Evolutionary conservation across 2,888 invertebrate genomes (phyloP), one percentile per base, ranked within the genome.

Genomic region (Tiphia femorata): DNA sequence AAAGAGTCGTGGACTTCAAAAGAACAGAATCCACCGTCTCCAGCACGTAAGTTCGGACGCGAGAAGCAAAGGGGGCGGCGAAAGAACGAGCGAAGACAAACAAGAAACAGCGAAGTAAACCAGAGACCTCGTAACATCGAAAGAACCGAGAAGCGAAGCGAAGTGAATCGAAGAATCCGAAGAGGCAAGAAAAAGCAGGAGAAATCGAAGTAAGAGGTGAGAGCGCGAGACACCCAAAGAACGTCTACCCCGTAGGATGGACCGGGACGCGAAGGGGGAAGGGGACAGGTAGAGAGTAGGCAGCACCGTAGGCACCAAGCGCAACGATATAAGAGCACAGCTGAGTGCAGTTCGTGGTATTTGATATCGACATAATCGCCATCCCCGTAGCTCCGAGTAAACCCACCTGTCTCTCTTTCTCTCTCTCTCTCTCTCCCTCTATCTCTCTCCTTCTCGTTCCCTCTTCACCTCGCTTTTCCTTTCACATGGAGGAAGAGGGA

Each of bases 271-370:
- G 27, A 29, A 43, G 27, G 8, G n/a, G 29, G 19, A n/a, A 6
- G 20, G 20, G 20, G 35, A 25, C 16, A 33, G 17, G 14, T 8
- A n/a, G 20, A 10, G 16, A 19, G 14, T 1, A n/a, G 10, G 38
- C 41, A 48, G 41, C 47, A 25, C 29, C 44, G 27, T 25, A n/a
- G 43, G 16, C 23, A 40, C 58, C n/a, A n/a, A 33, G 21, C 33
- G 46, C 48, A 44, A 42, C 60, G 54, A 54, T 42, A 53, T 56
- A 35, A 64, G 42, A 63, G 46, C 52, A 47, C 47, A 23, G 73
- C 76, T 79, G 80, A 81, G 80, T 81, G 81, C 81, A 77, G 78
- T 81, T 78, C 78, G 78, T 80, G 82, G 79, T 82, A 81, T 82
- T 83, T 77, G 82, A 81, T 82, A 82, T 80, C 82, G 74, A 79